Conservation (phyloP, 2,113 vertebrate species). For the Pelvicachromis taeniatus region DNA sequence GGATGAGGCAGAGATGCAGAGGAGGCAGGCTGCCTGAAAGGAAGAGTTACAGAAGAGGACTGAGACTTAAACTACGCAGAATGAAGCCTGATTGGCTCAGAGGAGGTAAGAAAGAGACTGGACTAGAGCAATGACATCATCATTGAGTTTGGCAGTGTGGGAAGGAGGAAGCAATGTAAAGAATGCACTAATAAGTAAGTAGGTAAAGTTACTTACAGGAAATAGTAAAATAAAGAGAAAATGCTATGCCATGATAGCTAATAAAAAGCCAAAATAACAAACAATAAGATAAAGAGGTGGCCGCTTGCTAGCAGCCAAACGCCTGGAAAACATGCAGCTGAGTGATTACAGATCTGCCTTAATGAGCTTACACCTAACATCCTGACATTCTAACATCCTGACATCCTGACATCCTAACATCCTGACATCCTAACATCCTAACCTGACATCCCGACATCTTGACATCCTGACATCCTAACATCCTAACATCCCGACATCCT, state of each 20-base stretch:
- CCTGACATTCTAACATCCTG: too few relatives aligned
- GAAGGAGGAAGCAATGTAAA: background rate
- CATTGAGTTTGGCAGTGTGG: background rate
- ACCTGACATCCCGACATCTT: too few relatives aligned
- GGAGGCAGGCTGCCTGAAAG: background rate
- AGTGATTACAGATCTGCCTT: background rate
- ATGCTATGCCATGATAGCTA: background rate
- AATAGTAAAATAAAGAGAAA: background rate
- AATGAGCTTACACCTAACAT: background rate
- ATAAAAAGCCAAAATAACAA: background rate
- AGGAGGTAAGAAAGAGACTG: background rate
- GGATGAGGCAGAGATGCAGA: background rate
- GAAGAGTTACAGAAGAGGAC: background rate
- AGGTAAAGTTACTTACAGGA: background rate
- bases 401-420: too few relatives aligned
- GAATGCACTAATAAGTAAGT: background rate
- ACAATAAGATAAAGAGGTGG: background rate
- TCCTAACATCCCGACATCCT: too few relatives aligned
- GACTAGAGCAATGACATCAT: background rate
- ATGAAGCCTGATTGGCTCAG: background rate
- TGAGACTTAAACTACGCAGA: background rate
- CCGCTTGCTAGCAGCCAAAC: background rate
- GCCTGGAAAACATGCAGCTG: background rate
- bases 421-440: too few relatives aligned
- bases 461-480: too few relatives aligned